Base-by-base conservation (phyloP, 23 tunicate genomes). In the Phallusia fumigata region DNA sequence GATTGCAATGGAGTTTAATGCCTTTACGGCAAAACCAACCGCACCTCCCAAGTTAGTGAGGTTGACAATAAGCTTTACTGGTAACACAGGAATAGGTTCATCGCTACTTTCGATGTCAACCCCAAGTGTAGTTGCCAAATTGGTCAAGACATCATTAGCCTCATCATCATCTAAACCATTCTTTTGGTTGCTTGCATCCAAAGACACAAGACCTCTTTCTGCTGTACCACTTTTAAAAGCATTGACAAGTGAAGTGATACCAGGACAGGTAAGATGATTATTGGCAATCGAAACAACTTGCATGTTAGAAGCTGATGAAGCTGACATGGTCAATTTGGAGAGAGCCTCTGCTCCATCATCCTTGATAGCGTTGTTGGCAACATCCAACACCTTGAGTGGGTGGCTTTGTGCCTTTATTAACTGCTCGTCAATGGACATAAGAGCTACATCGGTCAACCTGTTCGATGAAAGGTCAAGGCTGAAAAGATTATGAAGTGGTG, bases 101-200 rank as follows among this genome's bases (percentile, higher is more conserved):
- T 44, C 78, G 11, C 33, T 35, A 10, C 34, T 0, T 21, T 47
- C 53, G 0, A n/a, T 24, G 45, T 87, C 82, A 74, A 87, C 22
- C 0, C 86, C 86, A 24, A 87, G 18, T 26, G 86, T 26, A 53
- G 81, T 51, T 47, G 86, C 82, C 30, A 87, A 44, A 22, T 33
- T 31, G 64, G 79, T 79, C 44, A 65, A 75, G 13, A 92, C 36
- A 33, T 58, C 79, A 69, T 87, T 88, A 3, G 87, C 35, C 8
- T 87, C 91, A 44, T 84, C 91, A 53, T 92, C 97, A n/a, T 30
- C 52, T 26, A 83, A 53, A 8, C 83, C 44, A 34, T 80, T 53
- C 31, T 87, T 92, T 73, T 92, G 97, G 79, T 84, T 53, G 78
- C 91, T 92, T 31, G 83, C 81, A 80, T 92, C 97, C 64, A 92